phyloP scores from a whole-genome alignment of 2,113 vertebrate genomes.

The Macquaria ambigua region DNA sequence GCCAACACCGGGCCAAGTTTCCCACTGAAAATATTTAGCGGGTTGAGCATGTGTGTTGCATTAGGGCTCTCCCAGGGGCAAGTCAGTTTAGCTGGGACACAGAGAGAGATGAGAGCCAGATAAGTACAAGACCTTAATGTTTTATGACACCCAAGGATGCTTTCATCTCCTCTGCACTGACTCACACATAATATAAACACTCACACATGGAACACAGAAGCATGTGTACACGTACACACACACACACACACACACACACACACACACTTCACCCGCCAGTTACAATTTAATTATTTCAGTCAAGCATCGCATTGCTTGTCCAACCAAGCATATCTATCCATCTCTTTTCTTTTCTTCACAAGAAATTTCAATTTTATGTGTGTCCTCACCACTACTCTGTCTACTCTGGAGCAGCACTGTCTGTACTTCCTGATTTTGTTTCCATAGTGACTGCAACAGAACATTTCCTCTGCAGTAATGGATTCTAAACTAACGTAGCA shows the following conservation, averaged over 20 bases:
- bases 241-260: conserved; percentile 1
- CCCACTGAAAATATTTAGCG: conserved; percentile 43
- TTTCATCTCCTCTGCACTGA: conserved; percentile 66
- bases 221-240: conserved; percentile 17
- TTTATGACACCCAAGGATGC: conserved; percentile 68
- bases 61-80: conserved; percentile 32
- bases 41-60: conserved; percentile 51
- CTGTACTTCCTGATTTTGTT: conserved; percentile 82
- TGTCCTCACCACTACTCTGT: conserved; percentile 62
- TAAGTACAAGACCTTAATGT: conserved; percentile 65
- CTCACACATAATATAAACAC: conserved; percentile 60
- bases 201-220: conserved; percentile 32
- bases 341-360: conserved; percentile 69
- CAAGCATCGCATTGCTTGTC: conserved; percentile 72
- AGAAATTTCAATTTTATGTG: conserved; percentile 78
- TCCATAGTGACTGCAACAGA: conserved; percentile 82
- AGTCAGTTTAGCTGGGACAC: conserved; percentile 51
- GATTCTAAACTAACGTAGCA: conserved; percentile 76
- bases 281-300: conserved; percentile 78
- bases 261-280: conserved; percentile 49
- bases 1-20: conserved; percentile 43
- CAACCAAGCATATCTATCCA: conserved; percentile 73
- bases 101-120: conserved; percentile 62
- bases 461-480: conserved; percentile 75
- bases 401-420: conserved; percentile 67